A percentile compares a stretch with the other conserved stretches of the same genome.
These are phyloP conservation scores for Molorchus minor DNA, from an alignment of 2,888 invertebrate species.

Conservation along the genomic window DNA sequence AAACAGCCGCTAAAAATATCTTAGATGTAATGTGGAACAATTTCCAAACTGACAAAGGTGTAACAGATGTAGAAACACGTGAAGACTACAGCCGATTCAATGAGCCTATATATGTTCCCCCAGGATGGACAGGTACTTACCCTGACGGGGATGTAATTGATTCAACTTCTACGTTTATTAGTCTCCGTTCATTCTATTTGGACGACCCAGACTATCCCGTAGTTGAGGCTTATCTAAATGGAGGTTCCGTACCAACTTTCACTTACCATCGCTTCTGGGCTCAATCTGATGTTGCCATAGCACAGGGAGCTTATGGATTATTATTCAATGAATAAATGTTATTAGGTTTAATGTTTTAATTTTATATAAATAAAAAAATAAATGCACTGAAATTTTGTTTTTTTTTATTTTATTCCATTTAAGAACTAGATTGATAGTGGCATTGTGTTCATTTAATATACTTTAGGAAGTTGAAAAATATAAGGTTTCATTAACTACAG, in stretches of 20 bases:
- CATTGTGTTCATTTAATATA: too few species aligned
- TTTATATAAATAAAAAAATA: too few species aligned
- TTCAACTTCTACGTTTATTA: constrained; percentile 41
- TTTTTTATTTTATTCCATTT: too few species aligned
- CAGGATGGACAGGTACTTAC: constrained; percentile 43
- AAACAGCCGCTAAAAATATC: constrained; percentile 38
- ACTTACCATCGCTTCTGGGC: constrained; percentile 48
- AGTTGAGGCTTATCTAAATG: constrained; percentile 42
- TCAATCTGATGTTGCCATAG: constrained; percentile 45
- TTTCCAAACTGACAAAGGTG: constrained; percentile 35
- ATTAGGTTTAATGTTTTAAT: too few species aligned
- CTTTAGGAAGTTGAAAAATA: too few species aligned
- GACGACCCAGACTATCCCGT: constrained; percentile 42
- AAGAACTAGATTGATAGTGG: too few species aligned
- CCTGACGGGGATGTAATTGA: constrained; percentile 45
- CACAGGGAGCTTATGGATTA: constrained; percentile 42
- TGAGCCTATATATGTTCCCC: constrained; percentile 40
- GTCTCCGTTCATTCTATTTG: constrained; percentile 44
- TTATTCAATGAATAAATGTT: constrained; percentile 44
- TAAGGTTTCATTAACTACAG: too few species aligned
- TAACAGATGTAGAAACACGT: constrained; percentile 35
- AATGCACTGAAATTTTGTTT: too few species aligned
- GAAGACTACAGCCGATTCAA: constrained; percentile 29
- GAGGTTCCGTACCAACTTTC: constrained; percentile 41
- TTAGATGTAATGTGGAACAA: constrained; percentile 39